Base-by-base conservation (phyloP, 2,888 invertebrate genomes). In the Drosophila birchii region DNA sequence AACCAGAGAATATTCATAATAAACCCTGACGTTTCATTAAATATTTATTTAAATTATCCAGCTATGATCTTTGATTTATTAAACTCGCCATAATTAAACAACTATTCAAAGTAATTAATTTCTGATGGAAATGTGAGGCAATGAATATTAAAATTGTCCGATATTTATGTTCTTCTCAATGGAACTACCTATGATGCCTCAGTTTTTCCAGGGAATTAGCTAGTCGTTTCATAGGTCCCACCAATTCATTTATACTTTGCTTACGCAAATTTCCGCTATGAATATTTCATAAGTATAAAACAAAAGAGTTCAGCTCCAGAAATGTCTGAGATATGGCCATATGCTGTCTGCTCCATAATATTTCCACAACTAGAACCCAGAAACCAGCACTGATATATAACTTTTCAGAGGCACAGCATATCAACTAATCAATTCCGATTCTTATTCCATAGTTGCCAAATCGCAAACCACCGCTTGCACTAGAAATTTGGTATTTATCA, bases 401-500 rank as follows among this genome's bases (percentile, higher is more conserved):
- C 44, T 63, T 26, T 23, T n/a, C n/a, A 38, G 18, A 7, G 29
- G 18, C 20, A 45, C n/a, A 45, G 34, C 62, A 70, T 76, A 81
- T 75, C 69, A 82, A 68, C 66, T 68, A 64, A 78, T 86, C 67
- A 47, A 86, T 78, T 70, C 74, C 60, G 53, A 78, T 69, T 53
- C 45, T 53, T 23, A 69, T 71, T 61, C 73, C 18, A 56, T 23
- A 38, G 59, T 79, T 74, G 66, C 77, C 63, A 72, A 75, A 77
- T 66, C 23, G 41, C 47, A 6, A 16, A 58, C 18, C 23, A 18
- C 41, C 44, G 57, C 55, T 59, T 66, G 59, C 36, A 63, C 67
- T 20, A 66, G 20, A 76, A 60, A 82, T 82, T 78, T 68, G 68
- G 78, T 82, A 84, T 84, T 80, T 78, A 86, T 80, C 47, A 80